Percentiles rank a stretch among this genome's conserved stretches.
Conservation (phyloP, 2,113 vertebrate genomes). For the Melanerpes formicivorus region DNA sequence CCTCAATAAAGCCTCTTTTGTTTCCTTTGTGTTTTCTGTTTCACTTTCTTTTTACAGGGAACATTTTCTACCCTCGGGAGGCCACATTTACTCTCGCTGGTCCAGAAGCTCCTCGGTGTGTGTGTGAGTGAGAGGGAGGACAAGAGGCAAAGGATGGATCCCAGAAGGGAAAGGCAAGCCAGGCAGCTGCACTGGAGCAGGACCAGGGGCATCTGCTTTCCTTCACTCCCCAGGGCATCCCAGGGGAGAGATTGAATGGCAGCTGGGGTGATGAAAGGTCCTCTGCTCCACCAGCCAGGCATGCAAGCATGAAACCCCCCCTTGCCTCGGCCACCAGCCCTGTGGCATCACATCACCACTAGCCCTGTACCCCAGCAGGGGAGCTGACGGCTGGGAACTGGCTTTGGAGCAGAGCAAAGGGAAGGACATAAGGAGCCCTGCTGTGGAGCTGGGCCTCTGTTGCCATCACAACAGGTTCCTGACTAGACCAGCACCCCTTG, state of each 20-base stretch:
- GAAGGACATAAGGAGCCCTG: accelerated
- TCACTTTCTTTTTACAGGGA: not conserved
- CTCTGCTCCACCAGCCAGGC: not conserved
- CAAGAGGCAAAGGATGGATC: not conserved
- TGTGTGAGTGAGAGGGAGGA: accelerated
- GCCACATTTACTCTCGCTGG: not conserved
- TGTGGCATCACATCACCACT: accelerated
- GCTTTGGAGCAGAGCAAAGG: not conserved
- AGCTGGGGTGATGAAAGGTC: not conserved
- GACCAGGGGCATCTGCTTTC: not conserved
- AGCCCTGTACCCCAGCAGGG: not conserved
- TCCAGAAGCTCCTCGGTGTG: accelerated
- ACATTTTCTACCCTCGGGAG: not conserved
- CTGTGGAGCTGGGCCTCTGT: accelerated
- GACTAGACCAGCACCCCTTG: not conserved
- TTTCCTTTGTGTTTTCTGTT: not conserved
- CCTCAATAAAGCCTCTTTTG: accelerated
- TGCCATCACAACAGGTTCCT: too few relatives aligned
- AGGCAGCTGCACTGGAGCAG: not conserved
- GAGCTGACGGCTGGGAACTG: not conserved
- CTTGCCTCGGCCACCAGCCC: accelerated
- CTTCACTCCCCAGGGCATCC: accelerated
- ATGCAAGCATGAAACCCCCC: accelerated
- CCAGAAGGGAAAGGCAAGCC: not conserved
- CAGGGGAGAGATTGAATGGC: not conserved